Evolutionary conservation across 2,113 vertebrate species (phyloP), one percentile per base, ranked within the genome.

Genomic region (Phyllostomus discolor): DNA sequence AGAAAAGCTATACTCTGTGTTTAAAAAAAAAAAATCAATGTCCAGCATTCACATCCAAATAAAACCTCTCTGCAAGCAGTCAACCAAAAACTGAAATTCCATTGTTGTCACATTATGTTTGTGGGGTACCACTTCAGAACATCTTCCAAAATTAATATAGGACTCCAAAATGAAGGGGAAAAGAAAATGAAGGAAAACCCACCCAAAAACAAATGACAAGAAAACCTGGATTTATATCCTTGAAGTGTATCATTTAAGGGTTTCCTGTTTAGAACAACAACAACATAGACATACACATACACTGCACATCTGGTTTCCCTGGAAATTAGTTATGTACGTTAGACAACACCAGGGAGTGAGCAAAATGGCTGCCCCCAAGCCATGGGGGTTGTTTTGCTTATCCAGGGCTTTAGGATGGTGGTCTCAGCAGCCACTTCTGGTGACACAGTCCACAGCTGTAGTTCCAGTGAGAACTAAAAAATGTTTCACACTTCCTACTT

Each of bases 391-490:
- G 70, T 50, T 50, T 16, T 98, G 28, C 94, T 96, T 90, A 48
- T 69, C 19, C 19, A 90, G 97, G 84, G 72, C 76, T 33, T 75
- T 98, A 73, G 97, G 97, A 33, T 83, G 59, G 73, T 87, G 88
- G 90, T 84, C 50, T 76, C 79, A 17, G 4, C 98, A 98, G 15
- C 95, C 98, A 6, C 46, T 96, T 20, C 67, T 97, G 12, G 97
- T 80, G 6, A 97, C 95, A n/a, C 97, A 94, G 0, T 35, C 92
- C n/a, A 97, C 98, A 0, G 90, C 98, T 4, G 3, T 99, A 5
- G 48, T 99, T 54, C 98, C 98, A 0, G 97, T 99, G 85, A 98
- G 99, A 83, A 99, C 98, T 0, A 99, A 99, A 98, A 99, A 98
- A 97, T 98, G 98, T 20, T 98, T 95, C 76, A 86, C 98, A 28